Base-by-base conservation (phyloP, 2,797 vertebrate species). In the Hypotaenidia okinawae region DNA sequence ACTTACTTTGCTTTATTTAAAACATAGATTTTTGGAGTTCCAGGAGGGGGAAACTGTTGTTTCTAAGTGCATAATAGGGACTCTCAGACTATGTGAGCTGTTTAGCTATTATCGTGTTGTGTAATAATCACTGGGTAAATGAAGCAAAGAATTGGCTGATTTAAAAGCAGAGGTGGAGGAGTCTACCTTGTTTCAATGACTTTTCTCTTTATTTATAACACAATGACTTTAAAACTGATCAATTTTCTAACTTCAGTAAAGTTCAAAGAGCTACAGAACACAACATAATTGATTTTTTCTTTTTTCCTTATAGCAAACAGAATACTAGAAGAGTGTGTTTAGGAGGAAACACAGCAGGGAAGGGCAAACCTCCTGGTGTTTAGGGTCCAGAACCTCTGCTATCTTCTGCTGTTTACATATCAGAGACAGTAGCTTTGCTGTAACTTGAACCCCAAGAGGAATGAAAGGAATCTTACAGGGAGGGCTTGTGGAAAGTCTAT, bases 101-200 rank as follows among this genome's bases (percentile, higher is more conserved):
- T 52, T 90, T 61, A 55, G 41, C 37, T 84, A 10, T 47, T 84
- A 69, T 57, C 1, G 1, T 43, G 11, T 30, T 47, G 30, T 81
- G 66, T 64, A 81, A 43, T 55, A 92, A 69, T 87, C 32, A 58
- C 16, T 62, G 58, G 67, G 41, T 86, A 82, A 93, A 91, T 89
- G 52, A 86, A 78, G 45, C 11, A 72, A 85, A 78, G 25, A 66
- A 87, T 49, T 90, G 55, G 1, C 55, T 79, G 63, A 87, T 43
- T 35, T 70, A 67, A 75, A 80, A 88, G 24, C 61, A 41, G 52
- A 90, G 25, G 16, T 25, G 6, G 32, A 87, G 55, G 7, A 89
- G 13, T 43, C 52, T 32, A 54, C 35, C 13, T 76, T 77, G 19
- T 13, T 22, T 83, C 39, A 43, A 4, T 21, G 13, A 7, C 24